Conservation (phyloP, 2,797 vertebrate species). For the Sarcophilus harrisii region DNA sequence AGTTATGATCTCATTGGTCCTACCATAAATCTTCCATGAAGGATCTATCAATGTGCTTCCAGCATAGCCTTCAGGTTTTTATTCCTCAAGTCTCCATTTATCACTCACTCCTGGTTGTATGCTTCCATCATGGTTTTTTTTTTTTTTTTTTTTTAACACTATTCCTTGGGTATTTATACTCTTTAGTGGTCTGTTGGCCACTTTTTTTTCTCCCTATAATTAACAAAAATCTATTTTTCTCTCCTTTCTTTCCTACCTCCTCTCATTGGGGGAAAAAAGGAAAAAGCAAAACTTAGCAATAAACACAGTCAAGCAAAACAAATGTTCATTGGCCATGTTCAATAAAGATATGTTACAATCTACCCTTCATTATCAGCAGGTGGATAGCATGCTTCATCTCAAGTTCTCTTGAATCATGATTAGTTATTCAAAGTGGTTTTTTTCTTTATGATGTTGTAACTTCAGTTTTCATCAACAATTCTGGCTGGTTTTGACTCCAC, state of each 20-base stretch:
- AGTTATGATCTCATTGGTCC: not conserved
- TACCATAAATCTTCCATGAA: not conserved
- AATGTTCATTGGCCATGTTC: not conserved
- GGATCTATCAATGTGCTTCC: not conserved
- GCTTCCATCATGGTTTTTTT: not conserved
- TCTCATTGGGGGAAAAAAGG: not conserved
- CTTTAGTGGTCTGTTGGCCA: not conserved
- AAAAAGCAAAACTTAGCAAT: not conserved
- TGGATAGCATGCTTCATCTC: not conserved
- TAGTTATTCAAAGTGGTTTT: not conserved
- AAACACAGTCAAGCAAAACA: not conserved
- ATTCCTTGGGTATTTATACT: not conserved
- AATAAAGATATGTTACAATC: not conserved
- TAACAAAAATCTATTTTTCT: not conserved
- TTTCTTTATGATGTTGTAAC: not conserved
- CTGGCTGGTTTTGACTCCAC: not conserved
- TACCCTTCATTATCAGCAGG: not conserved
- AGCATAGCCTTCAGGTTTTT: not conserved
- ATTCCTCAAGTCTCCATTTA: not conserved
- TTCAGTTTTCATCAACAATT: no score
- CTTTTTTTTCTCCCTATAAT: not conserved
- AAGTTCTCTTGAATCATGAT: not conserved
- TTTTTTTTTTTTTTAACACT: not conserved
- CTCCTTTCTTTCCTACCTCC: not conserved
- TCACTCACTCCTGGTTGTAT: not conserved